phyloP scores from a whole-genome alignment of 2,797 vertebrate species.

The Nyctalus aviator region DNA sequence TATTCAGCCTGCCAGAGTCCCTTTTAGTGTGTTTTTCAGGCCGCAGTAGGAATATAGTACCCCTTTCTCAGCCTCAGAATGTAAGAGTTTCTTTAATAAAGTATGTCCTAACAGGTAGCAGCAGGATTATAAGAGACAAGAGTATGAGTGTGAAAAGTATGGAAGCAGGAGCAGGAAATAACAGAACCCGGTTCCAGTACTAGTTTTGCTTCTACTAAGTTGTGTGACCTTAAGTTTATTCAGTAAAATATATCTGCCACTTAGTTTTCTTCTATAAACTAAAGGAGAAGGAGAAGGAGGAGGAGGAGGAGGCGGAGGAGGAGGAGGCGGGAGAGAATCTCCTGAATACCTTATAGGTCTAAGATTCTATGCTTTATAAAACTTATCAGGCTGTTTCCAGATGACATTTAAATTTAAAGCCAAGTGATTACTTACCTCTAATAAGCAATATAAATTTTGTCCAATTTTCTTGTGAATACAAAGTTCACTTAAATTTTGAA shows the following conservation, averaged over 20 bases:
- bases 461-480: constrained; percentile 63
- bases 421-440: constrained; percentile 40
- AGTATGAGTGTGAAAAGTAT: not conserved
- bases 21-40: constrained; percentile 21
- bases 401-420: constrained; percentile 51
- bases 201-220: not conserved
- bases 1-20: not conserved
- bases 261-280: constrained; percentile 39
- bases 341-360: constrained; percentile 3
- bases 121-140: not conserved
- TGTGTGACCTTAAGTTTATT: not conserved
- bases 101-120: not conserved
- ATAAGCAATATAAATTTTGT: constrained; percentile 38
- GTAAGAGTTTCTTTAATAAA: constrained; percentile 11
- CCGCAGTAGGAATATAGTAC: not conserved
- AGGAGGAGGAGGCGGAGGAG: too few relatives aligned
- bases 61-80: constrained; percentile 32
- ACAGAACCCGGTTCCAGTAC: not conserved
- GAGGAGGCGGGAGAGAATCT: not conserved
- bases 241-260: constrained; percentile 1
- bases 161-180: not conserved
- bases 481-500: constrained; percentile 58
- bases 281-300: not conserved
- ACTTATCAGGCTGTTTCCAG: not conserved
- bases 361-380: constrained; percentile 34